Base-by-base conservation (phyloP, 2,797 vertebrate genomes). In the Delichon dasypus region DNA sequence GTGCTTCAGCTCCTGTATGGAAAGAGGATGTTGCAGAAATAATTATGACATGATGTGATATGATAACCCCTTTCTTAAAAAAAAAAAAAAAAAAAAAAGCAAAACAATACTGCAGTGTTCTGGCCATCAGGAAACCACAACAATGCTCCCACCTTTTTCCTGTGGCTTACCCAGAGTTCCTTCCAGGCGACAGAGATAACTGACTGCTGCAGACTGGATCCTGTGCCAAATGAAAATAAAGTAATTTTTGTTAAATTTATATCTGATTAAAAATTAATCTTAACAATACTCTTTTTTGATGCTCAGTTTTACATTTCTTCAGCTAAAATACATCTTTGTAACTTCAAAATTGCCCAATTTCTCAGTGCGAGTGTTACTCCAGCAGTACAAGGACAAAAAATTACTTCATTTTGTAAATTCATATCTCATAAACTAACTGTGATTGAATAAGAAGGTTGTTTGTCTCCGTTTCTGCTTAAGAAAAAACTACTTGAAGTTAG, bases 101-200 rank as follows among this genome's bases (percentile, higher is more conserved):
- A 95, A 97, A 98, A 99, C 98, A 98, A 98, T 98, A 96, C 98
- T 96, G 62, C 67, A 95, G 97, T 92, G 96, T 93, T 96, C 95
- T 84, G 97, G 97, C 98, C 98, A 98, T 98, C 99, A 99, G 99
- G 99, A 99, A 99, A 98, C 98, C 95, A 29, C 89, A 97, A 99
- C 98, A 99, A 99, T 99, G 97, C 98, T 98, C 98, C 98, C 99
- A 99, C 98, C 99, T 99, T 99, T 99, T 99, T 99, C 99, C 99
- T 99, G 99, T 98, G 97, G 97, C 98, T 98, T 98, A 98, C 98
- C 98, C 98, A 85, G 89, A 98, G 99, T 99, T 99, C 99, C 99
- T 99, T 99, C 98, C 99, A 98, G 98, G 98, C 98, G 87, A 97
- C 98, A 95, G 97, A 98, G 98, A 99, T 99, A 98, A 98, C 98